These are phyloP conservation scores for Acropternis orthonyx DNA, from an alignment of 2,797 vertebrate species.

Conservation along the genomic window DNA sequence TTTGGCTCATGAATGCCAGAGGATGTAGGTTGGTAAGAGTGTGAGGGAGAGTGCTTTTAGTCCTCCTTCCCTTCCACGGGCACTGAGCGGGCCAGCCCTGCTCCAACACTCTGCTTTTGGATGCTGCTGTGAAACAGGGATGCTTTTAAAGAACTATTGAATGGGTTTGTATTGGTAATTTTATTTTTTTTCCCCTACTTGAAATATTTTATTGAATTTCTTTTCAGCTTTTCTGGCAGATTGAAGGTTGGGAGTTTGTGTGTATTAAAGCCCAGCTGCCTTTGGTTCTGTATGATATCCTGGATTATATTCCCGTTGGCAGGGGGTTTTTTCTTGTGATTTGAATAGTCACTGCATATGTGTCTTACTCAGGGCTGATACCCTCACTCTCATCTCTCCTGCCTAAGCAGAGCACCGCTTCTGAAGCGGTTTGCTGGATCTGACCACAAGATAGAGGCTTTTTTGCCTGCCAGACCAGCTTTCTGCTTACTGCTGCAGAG, in stretches of 20 bases:
- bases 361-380: background rate
- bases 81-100: background rate
- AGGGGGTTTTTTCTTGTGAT: background rate
- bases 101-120: background rate
- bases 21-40: background rate
- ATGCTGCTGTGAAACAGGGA: background rate
- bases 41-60: background rate
- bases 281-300: background rate
- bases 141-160: background rate
- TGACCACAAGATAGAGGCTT: background rate
- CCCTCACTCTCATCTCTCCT: no score
- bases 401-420: background rate
- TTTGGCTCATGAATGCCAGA: background rate
- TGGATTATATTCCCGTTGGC: background rate
- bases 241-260: no score
- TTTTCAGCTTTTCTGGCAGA: background rate
- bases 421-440: background rate
- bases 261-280: background rate
- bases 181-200: background rate
- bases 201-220: background rate
- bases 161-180: background rate
- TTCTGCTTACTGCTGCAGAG: background rate
- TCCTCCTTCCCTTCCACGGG: background rate
- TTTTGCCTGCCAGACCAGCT: background rate
- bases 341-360: accelerated